Conservation (phyloP, 1,140 invertebrate genomes). For the roundworm (Caenorhabditis elegans) region DNA sequence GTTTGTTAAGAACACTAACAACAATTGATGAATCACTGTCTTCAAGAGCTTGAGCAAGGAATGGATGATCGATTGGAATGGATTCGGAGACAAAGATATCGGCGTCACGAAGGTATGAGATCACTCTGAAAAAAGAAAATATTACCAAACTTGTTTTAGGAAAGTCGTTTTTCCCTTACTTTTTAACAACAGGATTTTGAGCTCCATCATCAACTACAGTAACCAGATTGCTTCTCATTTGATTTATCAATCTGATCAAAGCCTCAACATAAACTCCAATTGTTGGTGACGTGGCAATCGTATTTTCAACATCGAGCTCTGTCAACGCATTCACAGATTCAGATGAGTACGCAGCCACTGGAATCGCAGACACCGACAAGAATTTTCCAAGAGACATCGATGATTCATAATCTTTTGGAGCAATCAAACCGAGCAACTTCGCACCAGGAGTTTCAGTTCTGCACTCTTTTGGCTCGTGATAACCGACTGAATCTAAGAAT, state of each 20-base stretch:
- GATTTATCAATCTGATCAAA: constrained; percentile 49
- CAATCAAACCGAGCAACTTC: constrained; percentile 48
- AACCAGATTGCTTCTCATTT: constrained; percentile 51
- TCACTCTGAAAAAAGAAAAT: constrained; percentile 44
- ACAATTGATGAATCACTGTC: constrained; percentile 54
- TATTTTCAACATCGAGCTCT: constrained; percentile 46
- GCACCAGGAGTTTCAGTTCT: constrained; percentile 35
- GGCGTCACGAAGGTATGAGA: constrained; percentile 40
- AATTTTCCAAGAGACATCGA: constrained; percentile 54
- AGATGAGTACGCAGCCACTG: constrained; percentile 56
- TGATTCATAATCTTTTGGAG: constrained; percentile 58
- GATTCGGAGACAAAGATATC: constrained; percentile 55
- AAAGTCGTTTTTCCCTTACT: not conserved
- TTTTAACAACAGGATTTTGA: constrained; percentile 21
- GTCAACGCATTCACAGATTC: constrained; percentile 55
- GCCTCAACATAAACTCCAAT: constrained; percentile 54
- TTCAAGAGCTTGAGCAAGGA: constrained; percentile 43
- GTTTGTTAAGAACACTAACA: constrained; percentile 53
- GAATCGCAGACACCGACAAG: constrained; percentile 53
- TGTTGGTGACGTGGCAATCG: constrained; percentile 59
- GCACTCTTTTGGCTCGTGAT: constrained; percentile 61
- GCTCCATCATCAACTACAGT: constrained; percentile 55
- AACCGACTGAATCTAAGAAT: constrained; percentile 62
- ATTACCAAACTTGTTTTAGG: too few species aligned
- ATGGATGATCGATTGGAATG: constrained; percentile 51